Base-by-base conservation (phyloP, 2,888 invertebrate species). In the Morpho deidamia region DNA sequence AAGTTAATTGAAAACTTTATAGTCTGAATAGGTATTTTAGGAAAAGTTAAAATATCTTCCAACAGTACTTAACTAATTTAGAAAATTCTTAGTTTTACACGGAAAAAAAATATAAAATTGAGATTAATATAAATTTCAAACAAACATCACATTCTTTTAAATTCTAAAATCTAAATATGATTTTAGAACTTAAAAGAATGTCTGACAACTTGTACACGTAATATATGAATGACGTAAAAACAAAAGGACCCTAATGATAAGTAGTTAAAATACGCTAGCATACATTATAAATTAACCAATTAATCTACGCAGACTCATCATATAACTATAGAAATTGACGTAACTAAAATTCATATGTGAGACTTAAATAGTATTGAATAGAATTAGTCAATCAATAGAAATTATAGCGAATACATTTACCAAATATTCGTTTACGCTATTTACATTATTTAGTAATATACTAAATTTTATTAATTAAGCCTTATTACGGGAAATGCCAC, bases 401-500 rank as follows among this genome's bases (percentile, higher is more conserved):
- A 65, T 69, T 80, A 79, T 74, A 69, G 65, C 44, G 47, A 58
- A 75, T 78, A 81, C 56, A 56, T 55, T 72, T 78, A 79, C 75
- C 67, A 74, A 76, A 70, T 72, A 75, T 74, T 66, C 71, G 65
- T 68, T 71, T 51, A 62, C 41, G 67, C 71, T 86, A 86, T 86
- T 83, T 86, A 87, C 88, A 88, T 76, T 77, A 83, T 85, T 87
- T 87, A 87, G 83, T 87, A 86, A 87, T 86, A 83, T 85, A 88
- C 87, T 87, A 87, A 86, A 86, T 84, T 83, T 83, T 84, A 81
- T 72, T 81, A 78, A 72, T 69, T n/a, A 78, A 78, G 74, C 81
- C 81, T 76, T 71, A 62, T 78, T 78, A 81, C 78, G 79, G 76
- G 74, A 77, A 50, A 50, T 23, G 38, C 38, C 43, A 50, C 44